A percentile compares a stretch with the other conserved stretches of the same genome.
Conservation (phyloP, 2,888 invertebrate genomes). For the Cheilosia scutellata region DNA sequence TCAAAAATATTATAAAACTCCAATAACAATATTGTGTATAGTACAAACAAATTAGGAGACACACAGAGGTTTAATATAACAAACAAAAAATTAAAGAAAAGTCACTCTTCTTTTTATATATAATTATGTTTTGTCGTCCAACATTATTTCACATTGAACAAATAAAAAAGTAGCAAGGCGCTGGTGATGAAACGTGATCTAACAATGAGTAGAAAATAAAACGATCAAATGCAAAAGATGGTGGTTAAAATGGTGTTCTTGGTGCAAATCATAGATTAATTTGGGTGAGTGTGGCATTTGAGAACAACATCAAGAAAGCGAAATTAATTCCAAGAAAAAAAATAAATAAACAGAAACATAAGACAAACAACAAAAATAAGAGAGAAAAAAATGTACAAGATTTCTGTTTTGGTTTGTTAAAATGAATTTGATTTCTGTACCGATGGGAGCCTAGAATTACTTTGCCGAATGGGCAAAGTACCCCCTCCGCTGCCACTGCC, state of each 20-base stretch:
- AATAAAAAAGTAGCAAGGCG: constrained; percentile 49
- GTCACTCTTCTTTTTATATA: constrained; percentile 28
- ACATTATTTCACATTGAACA: constrained; percentile 17
- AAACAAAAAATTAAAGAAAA: constrained; percentile 21
- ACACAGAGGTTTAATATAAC: constrained; percentile 45
- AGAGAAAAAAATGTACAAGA: constrained; percentile 64
- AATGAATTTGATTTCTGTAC: constrained; percentile 76
- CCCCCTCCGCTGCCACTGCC: constrained; percentile 75
- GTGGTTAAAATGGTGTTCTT: constrained; percentile 57
- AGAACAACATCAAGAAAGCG: constrained; percentile 73
- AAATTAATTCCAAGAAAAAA: constrained; percentile 50
- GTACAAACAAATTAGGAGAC: constrained; percentile 69
- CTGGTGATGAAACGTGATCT: constrained; percentile 50
- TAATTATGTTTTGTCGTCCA: constrained; percentile 24
- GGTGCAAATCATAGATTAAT: constrained; percentile 71
- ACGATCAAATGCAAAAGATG: constrained; percentile 59
- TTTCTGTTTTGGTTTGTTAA: constrained; percentile 40
- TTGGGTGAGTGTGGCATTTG: constrained; percentile 60
- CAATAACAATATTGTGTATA: constrained; percentile 69
- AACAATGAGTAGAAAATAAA: constrained; percentile 42
- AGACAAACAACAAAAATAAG: constrained; percentile 40
- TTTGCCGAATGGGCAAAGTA: constrained; percentile 78
- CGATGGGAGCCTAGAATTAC: constrained; percentile 78
- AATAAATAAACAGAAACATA: constrained; percentile 34
- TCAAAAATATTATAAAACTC: constrained; percentile 41